Evolutionary conservation across 2,797 vertebrate species (phyloP).

Genomic region (Jordanella pulchra): DNA sequence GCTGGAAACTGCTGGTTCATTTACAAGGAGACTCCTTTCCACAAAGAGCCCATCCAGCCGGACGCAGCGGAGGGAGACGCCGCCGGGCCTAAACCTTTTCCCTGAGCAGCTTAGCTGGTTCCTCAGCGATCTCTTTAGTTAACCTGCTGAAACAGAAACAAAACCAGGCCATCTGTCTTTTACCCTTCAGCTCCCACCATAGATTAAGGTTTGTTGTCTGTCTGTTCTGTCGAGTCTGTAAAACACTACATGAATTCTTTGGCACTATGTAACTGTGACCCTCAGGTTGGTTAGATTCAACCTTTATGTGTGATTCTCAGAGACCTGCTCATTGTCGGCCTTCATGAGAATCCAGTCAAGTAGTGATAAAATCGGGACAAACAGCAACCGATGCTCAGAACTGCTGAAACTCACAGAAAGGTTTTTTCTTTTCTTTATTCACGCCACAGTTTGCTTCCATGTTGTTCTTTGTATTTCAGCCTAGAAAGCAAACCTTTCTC

Average conservation of each 20-base stretch:
- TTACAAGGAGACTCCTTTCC: slow-evolving; percentile 92
- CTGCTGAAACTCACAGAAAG: slow-evolving; percentile 1
- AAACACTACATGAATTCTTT: slow-evolving; percentile 19
- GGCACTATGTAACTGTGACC: slow-evolving; percentile 11
- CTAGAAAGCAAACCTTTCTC: background rate
- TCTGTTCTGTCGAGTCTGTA: background rate
- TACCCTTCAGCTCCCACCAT: background rate
- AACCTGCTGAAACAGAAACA: slow-evolving; percentile 32
- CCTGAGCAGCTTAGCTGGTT: slow-evolving; percentile 22
- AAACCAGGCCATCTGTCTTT: slow-evolving; percentile 11
- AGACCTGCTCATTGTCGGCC: background rate
- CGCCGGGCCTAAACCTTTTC: slow-evolving; percentile 57
- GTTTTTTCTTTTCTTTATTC: background rate
- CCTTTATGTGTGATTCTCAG: slow-evolving; percentile 7
- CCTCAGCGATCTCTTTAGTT: slow-evolving; percentile 37
- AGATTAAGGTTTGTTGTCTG: slow-evolving; percentile 13
- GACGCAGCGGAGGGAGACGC: slow-evolving; percentile 79
- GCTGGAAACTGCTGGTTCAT: slow-evolving; percentile 95
- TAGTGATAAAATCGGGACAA: slow-evolving; percentile 8
- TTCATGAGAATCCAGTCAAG: background rate
- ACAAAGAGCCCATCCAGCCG: slow-evolving; percentile 73
- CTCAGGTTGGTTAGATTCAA: slow-evolving; percentile 7
- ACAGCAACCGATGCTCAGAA: background rate
- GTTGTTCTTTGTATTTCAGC: slow-evolving; percentile 1
- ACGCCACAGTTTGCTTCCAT: background rate